These are phyloP conservation scores for Channallabes apus DNA, from an alignment of 2,797 vertebrate species.

Conservation along the genomic window DNA sequence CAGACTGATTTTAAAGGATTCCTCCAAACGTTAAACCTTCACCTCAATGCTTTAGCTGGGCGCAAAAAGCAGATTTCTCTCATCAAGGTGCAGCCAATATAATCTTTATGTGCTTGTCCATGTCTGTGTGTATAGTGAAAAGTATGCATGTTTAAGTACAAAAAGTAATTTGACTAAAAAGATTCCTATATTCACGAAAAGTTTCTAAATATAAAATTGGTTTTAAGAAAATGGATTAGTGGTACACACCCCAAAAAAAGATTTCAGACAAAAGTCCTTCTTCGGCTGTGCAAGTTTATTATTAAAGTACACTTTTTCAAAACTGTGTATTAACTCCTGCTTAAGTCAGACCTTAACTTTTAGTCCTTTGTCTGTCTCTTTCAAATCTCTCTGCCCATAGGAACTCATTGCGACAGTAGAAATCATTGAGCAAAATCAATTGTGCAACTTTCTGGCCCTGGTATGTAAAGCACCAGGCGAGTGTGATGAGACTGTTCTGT, in stretches of 20 bases:
- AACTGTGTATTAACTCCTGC: neutral
- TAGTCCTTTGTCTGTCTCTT: neutral
- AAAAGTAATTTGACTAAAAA: neutral
- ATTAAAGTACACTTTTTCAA: neutral
- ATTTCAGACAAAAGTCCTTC: neutral
- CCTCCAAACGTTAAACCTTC: constrained; percentile 71
- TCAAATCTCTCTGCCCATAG: constrained; percentile 62
- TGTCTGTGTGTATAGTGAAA: neutral
- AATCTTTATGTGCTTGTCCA: neutral
- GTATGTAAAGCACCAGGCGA: constrained; percentile 60
- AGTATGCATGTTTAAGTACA: neutral
- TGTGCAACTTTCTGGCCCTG: constrained; percentile 79
- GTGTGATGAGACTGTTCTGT: constrained; percentile 60
- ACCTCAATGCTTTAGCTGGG: constrained; percentile 80
- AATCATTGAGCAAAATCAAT: constrained; percentile 80
- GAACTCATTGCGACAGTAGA: constrained; percentile 68
- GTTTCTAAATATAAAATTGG: neutral
- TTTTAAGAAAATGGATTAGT: neutral
- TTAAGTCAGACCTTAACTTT: neutral
- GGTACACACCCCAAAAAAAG: neutral
- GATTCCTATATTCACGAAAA: neutral
- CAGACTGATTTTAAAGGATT: constrained; percentile 75
- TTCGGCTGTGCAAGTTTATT: neutral
- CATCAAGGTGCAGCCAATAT: constrained; percentile 76
- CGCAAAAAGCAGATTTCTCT: constrained; percentile 83